Conservation (phyloP, 2,113 vertebrate genomes). For the Oenanthe oenanthe region DNA sequence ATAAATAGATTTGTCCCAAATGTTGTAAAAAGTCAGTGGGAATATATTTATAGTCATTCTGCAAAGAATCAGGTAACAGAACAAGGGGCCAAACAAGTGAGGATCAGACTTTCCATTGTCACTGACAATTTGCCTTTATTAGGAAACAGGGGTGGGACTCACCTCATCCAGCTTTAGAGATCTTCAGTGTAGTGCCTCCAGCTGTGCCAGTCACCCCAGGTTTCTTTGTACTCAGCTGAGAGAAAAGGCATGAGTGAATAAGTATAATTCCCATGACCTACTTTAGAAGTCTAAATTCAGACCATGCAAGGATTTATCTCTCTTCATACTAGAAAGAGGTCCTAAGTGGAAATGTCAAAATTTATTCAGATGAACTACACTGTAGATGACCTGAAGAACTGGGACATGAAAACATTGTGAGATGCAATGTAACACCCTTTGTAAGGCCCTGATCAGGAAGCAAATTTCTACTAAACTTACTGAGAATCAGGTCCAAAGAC, state of each 20-base stretch:
- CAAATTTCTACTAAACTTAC: neutral
- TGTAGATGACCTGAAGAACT: neutral
- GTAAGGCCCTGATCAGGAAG: neutral
- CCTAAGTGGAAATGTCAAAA: neutral
- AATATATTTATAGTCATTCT: neutral
- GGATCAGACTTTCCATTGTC: neutral
- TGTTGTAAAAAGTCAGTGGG: neutral
- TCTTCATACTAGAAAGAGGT: neutral
- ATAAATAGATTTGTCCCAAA: neutral
- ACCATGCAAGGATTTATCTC: neutral
- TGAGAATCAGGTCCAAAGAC: neutral
- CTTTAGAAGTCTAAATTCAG: conserved; percentile 43
- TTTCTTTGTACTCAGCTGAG: conserved; percentile 17
- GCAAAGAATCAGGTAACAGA: neutral
- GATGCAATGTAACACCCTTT: neutral
- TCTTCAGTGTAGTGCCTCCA: neutral
- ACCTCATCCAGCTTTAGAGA: neutral
- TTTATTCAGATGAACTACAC: neutral
- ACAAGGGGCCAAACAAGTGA: neutral
- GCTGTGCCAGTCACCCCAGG: neutral
- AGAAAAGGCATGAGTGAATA: neutral
- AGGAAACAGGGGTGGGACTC: neutral
- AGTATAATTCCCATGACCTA: conserved; percentile 38
- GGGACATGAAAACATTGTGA: neutral
- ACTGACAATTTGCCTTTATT: conserved; percentile 10